Conservation (phyloP, 2,113 vertebrate species). For the Channa maculata region DNA sequence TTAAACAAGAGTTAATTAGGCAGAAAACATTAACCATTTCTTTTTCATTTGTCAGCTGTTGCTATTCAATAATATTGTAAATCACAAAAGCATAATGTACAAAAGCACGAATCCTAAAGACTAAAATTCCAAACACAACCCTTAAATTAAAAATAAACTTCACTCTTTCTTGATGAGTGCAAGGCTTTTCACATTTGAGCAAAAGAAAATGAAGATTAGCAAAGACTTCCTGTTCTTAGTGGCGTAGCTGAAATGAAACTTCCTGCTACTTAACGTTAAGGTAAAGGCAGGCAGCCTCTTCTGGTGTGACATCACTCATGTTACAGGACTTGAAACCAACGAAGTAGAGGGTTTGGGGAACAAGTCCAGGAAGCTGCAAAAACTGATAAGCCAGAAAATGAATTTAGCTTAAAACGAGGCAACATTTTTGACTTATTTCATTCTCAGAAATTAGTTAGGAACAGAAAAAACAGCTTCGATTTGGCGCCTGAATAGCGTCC, state of each 20-base stretch:
- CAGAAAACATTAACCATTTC: background rate
- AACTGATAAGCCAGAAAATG: constrained; percentile 84
- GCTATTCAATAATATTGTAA: too few relatives aligned
- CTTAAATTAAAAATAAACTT: background rate
- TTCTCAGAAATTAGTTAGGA: constrained; percentile 42
- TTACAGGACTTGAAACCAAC: constrained; percentile 61
- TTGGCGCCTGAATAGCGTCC: constrained; percentile 60
- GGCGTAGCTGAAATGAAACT: constrained; percentile 70
- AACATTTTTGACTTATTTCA: constrained; percentile 28
- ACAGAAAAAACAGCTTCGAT: background rate
- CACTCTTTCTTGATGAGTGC: background rate
- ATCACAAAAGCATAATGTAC: background rate
- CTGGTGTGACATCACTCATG: constrained; percentile 86
- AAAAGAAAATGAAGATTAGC: constrained; percentile 50
- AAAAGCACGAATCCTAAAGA: background rate
- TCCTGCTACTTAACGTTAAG: constrained; percentile 80
- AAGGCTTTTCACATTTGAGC: constrained; percentile 46
- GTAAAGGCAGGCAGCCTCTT: constrained; percentile 82
- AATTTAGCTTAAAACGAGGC: constrained; percentile 66
- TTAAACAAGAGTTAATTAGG: background rate
- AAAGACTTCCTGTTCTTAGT: constrained; percentile 77
- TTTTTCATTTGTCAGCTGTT: background rate
- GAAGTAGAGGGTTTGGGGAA: constrained; percentile 83
- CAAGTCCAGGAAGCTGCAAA: constrained; percentile 86
- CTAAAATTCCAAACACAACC: background rate